Evolutionary conservation across 2,888 invertebrate species (phyloP).

Genomic region (Plagiodera versicolora): DNA sequence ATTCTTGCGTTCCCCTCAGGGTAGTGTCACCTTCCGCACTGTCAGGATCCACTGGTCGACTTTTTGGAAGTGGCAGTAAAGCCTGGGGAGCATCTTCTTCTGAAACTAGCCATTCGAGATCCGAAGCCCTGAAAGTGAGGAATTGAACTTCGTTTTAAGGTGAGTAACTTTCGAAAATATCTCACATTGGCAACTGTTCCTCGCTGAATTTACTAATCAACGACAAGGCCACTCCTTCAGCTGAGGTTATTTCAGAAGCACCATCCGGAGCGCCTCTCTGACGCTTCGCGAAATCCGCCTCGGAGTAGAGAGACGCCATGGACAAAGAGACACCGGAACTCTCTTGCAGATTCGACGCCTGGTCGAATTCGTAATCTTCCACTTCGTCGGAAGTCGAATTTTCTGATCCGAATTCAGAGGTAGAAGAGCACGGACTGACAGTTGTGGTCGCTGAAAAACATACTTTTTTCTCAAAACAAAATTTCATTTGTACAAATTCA

Average conservation of each 20-base stretch:
- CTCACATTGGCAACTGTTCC: constrained; percentile 67
- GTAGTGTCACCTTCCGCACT: constrained; percentile 59
- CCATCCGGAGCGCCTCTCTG: constrained; percentile 55
- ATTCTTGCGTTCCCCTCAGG: constrained; percentile 74
- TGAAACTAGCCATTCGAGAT: constrained; percentile 78
- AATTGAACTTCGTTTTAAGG: no score
- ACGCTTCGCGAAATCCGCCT: constrained; percentile 55
- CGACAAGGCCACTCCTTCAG: constrained; percentile 78
- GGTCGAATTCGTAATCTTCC: constrained; percentile 59
- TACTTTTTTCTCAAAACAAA: no score
- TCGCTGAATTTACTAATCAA: constrained; percentile 76
- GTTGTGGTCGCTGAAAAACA: constrained; percentile 55
- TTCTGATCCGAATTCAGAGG: constrained; percentile 55
- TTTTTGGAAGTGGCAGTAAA: constrained; percentile 74
- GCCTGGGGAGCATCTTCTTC: constrained; percentile 78
- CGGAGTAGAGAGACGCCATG: constrained; percentile 67
- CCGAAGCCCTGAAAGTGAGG: constrained; percentile 62
- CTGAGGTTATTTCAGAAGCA: constrained; percentile 63
- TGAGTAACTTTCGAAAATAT: no score
- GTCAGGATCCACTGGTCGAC: constrained; percentile 69
- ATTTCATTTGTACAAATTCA: no score
- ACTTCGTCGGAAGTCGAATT: constrained; percentile 58
- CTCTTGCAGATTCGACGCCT: constrained; percentile 54
- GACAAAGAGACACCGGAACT: constrained; percentile 62
- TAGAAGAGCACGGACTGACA: constrained; percentile 58